Base-by-base conservation (phyloP, 1,140 invertebrate species). In the Papilio polytes region DNA sequence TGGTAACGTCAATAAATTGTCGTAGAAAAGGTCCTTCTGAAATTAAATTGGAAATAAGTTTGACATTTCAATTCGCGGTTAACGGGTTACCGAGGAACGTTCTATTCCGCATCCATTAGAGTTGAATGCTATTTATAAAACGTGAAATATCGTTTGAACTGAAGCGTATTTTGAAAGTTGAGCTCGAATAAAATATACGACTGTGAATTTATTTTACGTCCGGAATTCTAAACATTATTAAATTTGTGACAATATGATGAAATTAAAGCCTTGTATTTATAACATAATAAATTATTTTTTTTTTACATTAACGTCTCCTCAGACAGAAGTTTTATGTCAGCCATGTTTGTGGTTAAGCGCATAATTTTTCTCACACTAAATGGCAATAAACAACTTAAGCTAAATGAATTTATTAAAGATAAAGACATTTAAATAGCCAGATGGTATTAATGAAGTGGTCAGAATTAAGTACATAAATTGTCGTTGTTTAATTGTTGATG, bases 11-110 rank as follows among this genome's bases (percentile, higher is more conserved):
- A 80, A 80, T 76, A 82, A 80, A 82, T 82, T 59, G 78, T 76
- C 63, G 46, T 80, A 9, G 72, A 41, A 70, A 82, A 56, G 78
- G 70, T 74, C 53, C 81, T 70, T 1, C 76, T 31, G 79, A 80
- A 82, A 79, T 82, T 46, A 53, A 73, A 51, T 78, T 80, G 72
- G 22, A 82, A 82, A 76, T 82, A 80, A 82, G 79, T 80, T 82
- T 74, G 79, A 63, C 73, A 82, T 82, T 82, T 82, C 78, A 76
- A 74, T 80, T 76, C n/a, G 78, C 72, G 51, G 78, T 74, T 66
- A 82, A 66, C 59, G 81, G 73, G 81, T 74, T 73, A 82, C 53
- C 53, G 46, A 15, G 53, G 46, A 22, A n/a, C 53, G 76, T 59
- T 78, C 76, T 63, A 63, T 78, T 78, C 76, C 53, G 76, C 56